phyloP scores from a whole-genome alignment of 2,888 invertebrate genomes.

The Lysandra coridon region DNA sequence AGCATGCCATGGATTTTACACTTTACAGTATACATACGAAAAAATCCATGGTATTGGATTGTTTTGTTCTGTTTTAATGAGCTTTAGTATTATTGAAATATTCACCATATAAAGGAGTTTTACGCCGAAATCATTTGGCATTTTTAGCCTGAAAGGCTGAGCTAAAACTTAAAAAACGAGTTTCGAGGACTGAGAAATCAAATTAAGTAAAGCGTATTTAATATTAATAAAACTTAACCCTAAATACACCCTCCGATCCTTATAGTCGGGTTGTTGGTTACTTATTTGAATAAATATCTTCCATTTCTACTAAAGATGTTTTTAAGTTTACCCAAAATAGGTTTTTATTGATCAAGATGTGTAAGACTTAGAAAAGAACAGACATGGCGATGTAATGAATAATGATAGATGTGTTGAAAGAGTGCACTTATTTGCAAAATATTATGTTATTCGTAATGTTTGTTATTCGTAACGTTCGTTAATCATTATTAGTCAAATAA shows the following conservation, averaged over 20 bases:
- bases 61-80: too few relatives aligned
- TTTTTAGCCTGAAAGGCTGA: too few relatives aligned
- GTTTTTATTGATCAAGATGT: background rate
- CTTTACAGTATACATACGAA: too few relatives aligned
- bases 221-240: conserved; percentile 77
- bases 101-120: background rate
- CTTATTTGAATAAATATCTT: conserved; percentile 80
- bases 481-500: too few relatives aligned
- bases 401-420: background rate
- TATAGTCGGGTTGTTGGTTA: conserved; percentile 76
- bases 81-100: background rate
- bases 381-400: background rate
- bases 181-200: conserved; percentile 76
- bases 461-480: too few relatives aligned
- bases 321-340: conserved; percentile 60
- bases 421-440: background rate
- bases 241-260: conserved; percentile 67
- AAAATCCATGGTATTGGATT: too few relatives aligned
- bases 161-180: conserved; percentile 44
- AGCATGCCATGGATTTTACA: too few relatives aligned
- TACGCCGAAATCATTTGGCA: background rate
- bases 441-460: too few relatives aligned
- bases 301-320: conserved; percentile 53
- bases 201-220: conserved; percentile 78
- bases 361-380: background rate